These are phyloP conservation scores for Ichneumoninae sp. DNA, from an alignment of 2,888 invertebrate species.

Conservation along the genomic window DNA sequence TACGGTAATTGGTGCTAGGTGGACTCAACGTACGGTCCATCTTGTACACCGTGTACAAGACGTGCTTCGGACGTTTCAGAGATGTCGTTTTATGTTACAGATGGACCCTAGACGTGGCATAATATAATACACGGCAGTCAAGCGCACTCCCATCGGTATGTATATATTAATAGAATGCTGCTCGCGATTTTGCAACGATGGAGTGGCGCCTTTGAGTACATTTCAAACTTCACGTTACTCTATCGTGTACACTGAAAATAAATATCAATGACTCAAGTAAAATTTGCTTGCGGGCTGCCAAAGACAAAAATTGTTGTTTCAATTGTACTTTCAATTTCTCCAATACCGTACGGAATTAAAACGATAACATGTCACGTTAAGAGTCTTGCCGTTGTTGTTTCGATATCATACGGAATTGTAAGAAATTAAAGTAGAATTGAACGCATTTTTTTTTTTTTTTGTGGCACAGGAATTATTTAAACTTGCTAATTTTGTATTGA, in stretches of 20 bases:
- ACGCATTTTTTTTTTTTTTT: no score
- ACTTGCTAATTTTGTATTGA: not conserved
- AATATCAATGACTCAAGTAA: no score
- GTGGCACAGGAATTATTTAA: not conserved
- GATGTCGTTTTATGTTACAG: slow-evolving; percentile 61
- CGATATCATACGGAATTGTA: no score
- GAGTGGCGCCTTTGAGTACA: not conserved
- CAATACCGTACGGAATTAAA: no score
- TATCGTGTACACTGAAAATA: not conserved
- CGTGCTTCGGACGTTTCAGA: slow-evolving; percentile 50
- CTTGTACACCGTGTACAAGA: not conserved
- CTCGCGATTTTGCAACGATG: not conserved
- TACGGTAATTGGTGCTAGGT: slow-evolving; percentile 51
- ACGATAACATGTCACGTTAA: no score
- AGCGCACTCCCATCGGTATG: slow-evolving; percentile 26
- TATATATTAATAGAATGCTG: slow-evolving; percentile 61
- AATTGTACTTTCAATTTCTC: no score
- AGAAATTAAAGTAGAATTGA: no score
- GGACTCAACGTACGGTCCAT: slow-evolving; percentile 1
- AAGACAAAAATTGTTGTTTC: no score
- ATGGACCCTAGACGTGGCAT: slow-evolving; percentile 33
- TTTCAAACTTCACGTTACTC: not conserved
- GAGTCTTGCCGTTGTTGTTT: no score
- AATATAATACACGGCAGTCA: slow-evolving; percentile 28
- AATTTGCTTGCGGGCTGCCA: no score